Evolutionary conservation across 2,888 invertebrate species (phyloP).

Genomic region (Papilio demoleus): DNA sequence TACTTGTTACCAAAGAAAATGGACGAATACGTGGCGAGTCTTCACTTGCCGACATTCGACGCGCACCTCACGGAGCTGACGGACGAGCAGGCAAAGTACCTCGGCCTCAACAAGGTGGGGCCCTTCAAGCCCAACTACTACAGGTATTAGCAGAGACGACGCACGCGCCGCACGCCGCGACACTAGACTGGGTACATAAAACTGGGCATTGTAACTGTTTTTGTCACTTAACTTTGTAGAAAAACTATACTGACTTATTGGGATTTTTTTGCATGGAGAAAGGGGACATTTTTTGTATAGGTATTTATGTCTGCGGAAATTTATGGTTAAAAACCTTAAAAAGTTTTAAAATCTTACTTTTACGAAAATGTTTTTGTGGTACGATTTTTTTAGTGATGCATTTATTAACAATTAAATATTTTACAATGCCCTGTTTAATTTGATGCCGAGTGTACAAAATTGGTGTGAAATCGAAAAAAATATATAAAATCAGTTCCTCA

Average conservation of each 20-base stretch:
- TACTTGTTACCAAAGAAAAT: constrained; percentile 99
- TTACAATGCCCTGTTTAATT: constrained; percentile 1
- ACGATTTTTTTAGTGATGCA: not conserved
- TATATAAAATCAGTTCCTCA: constrained; percentile 24
- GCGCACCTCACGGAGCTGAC: constrained; percentile 97
- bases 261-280: too few species aligned
- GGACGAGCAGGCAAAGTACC: constrained; percentile 98
- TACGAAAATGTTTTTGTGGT: too few species aligned
- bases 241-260: too few species aligned
- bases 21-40: constrained; percentile 99
- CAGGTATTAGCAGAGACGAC: constrained; percentile 85
- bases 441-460: not conserved
- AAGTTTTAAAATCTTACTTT: too few species aligned
- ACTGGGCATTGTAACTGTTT: not conserved
- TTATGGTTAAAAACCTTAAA: too few species aligned
- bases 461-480: not conserved
- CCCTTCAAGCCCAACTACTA: constrained; percentile 99
- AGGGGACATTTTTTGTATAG: too few species aligned
- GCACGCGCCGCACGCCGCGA: not conserved
- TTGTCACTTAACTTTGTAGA: not conserved
- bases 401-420: too few species aligned
- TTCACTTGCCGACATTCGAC: constrained; percentile 98
- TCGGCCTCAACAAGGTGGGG: constrained; percentile 98
- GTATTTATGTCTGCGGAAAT: too few species aligned
- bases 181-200: not conserved